Percentiles rank a stretch among this genome's conserved stretches.
Evolutionary conservation across 2,797 vertebrate genomes (phyloP).

Genomic region (Crenuchus spilurus): DNA sequence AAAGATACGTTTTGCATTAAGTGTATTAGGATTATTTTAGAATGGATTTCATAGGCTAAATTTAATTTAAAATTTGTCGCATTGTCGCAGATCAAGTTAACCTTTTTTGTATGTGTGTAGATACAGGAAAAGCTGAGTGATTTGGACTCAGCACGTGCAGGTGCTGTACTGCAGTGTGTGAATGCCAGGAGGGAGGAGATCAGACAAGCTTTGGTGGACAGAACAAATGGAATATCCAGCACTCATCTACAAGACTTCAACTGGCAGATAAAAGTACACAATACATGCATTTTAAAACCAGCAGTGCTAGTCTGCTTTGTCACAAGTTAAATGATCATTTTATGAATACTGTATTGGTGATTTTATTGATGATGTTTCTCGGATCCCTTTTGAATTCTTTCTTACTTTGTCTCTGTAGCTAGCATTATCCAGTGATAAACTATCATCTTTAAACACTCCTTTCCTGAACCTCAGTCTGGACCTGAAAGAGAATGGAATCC

Average conservation of each 20-base stretch:
- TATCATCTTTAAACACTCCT: conserved; percentile 89
- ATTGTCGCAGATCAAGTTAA: no score
- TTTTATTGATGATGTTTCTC: neutral
- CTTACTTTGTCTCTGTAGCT: conserved; percentile 73
- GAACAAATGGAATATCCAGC: conserved; percentile 84
- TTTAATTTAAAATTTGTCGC: neutral
- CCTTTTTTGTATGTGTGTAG: no score
- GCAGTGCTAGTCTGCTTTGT: neutral
- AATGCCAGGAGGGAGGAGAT: conserved; percentile 86
- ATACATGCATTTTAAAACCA: neutral
- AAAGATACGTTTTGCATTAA: no score
- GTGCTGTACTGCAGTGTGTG: conserved; percentile 80
- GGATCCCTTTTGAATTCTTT: conserved; percentile 6
- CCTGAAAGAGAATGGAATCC: conserved; percentile 80
- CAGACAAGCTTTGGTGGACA: conserved; percentile 79
- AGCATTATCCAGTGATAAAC: conserved; percentile 94
- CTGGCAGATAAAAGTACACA: conserved; percentile 93
- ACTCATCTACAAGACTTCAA: conserved; percentile 91
- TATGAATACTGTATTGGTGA: neutral
- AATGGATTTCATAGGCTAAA: no score
- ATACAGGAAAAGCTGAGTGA: conserved; percentile 74
- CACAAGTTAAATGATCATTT: neutral
- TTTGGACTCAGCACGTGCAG: conserved; percentile 71
- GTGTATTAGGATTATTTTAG: no score
- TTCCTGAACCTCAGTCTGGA: conserved; percentile 90